Conservation (phyloP, 2,113 vertebrate genomes). For the Desmodus rotundus region DNA sequence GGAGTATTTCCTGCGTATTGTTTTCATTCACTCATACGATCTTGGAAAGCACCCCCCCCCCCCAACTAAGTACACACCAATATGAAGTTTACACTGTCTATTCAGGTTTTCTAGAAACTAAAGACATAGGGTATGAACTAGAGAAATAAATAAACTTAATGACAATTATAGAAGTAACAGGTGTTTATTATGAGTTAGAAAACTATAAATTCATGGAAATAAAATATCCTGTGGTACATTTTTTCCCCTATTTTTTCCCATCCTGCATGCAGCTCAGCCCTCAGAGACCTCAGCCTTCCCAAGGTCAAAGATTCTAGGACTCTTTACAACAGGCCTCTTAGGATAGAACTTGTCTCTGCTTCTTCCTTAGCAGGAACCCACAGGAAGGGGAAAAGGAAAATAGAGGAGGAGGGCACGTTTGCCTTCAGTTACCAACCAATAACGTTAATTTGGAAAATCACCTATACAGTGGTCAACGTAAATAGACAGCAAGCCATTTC, state of each 20-base stretch:
- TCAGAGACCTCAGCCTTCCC: background rate
- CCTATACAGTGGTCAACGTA: background rate
- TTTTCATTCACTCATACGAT: background rate
- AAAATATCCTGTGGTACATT: background rate
- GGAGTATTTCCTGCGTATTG: background rate
- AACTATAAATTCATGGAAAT: background rate
- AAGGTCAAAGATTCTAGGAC: background rate
- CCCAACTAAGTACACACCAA: background rate
- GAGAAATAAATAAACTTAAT: background rate
- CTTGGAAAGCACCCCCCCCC: background rate
- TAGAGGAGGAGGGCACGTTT: background rate
- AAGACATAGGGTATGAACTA: background rate
- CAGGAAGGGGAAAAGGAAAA: background rate
- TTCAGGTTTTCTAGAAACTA: slow-evolving; percentile 19
- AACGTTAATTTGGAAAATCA: background rate
- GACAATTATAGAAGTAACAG: background rate
- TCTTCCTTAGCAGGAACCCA: background rate
- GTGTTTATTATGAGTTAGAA: background rate
- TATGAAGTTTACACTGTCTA: background rate
- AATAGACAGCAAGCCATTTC: background rate
- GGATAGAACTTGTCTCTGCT: background rate
- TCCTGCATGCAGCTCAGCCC: background rate
- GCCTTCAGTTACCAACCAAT: background rate
- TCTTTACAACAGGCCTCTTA: background rate
- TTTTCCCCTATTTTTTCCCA: background rate